These are phyloP conservation scores for Eurystomus glaucurus DNA, from an alignment of 2,797 vertebrate species.

Conservation along the genomic window DNA sequence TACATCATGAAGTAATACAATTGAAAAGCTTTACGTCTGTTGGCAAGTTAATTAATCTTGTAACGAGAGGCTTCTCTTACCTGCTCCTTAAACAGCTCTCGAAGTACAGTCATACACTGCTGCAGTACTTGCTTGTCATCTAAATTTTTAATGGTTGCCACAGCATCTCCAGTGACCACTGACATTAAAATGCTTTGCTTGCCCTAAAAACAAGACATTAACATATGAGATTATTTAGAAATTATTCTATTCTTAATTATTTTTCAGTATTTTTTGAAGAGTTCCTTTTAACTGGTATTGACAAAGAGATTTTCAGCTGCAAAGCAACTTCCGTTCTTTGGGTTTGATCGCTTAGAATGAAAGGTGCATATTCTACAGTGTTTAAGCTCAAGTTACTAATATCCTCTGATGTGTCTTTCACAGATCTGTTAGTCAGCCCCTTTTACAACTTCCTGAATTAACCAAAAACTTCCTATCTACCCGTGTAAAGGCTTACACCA, in stretches of 20 bases:
- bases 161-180: slow-evolving; percentile 93
- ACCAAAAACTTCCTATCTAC: neutral
- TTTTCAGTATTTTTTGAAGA: neutral
- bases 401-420: neutral
- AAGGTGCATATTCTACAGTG: neutral
- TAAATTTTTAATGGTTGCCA: slow-evolving; percentile 86
- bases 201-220: slow-evolving; percentile 80
- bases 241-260: neutral
- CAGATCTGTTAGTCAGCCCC: neutral
- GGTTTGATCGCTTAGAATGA: neutral
- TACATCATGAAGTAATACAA: neutral
- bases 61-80: slow-evolving; percentile 75
- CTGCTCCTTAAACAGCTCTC: slow-evolving; percentile 95
- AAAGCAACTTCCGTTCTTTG: neutral
- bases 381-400: neutral
- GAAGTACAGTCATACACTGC: slow-evolving; percentile 91
- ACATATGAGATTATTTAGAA: neutral
- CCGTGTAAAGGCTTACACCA: neutral
- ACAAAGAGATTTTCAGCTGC: neutral
- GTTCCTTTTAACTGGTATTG: neutral
- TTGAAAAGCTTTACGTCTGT: neutral
- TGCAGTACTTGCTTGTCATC: slow-evolving; percentile 90
- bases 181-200: slow-evolving; percentile 97
- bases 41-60: neutral
- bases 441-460: neutral